phyloP scores from a whole-genome alignment of 2,113 vertebrate species.

The Rhinopomastus cyanomelas region DNA sequence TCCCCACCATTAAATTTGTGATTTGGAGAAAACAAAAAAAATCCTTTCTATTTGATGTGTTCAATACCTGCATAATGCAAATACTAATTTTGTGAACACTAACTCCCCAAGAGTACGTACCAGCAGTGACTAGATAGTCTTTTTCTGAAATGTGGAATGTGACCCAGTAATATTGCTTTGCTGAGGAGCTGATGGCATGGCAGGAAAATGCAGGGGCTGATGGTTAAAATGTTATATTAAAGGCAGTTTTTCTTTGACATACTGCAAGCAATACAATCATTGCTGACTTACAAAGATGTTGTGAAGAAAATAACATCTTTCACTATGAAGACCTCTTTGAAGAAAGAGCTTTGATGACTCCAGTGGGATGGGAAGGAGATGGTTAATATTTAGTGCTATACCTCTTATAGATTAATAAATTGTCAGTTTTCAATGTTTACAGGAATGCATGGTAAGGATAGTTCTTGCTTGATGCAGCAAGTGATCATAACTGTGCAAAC shows the following conservation, averaged over 20 bases:
- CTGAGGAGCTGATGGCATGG: not conserved
- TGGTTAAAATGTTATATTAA: not conserved
- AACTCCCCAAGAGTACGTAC: accelerated
- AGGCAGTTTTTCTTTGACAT: not conserved
- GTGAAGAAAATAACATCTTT: constrained; percentile 1
- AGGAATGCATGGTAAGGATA: not conserved
- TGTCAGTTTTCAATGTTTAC: not conserved
- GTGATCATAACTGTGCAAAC: not conserved
- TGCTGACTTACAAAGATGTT: not conserved
- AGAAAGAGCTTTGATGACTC: constrained; percentile 19
- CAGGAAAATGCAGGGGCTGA: not conserved
- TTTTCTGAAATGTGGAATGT: not conserved
- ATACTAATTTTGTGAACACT: too few species aligned
- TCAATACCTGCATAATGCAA: not conserved
- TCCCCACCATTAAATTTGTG: not conserved
- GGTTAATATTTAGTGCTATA: not conserved
- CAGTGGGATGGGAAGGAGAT: not conserved
- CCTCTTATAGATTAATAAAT: not conserved
- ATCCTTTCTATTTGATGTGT: not conserved
- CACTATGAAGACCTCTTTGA: not conserved
- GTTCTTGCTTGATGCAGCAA: not conserved
- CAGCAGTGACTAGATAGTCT: not conserved
- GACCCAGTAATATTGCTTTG: not conserved
- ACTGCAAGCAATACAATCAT: not conserved
- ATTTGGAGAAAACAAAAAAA: not conserved